Conservation (phyloP, 2,797 vertebrate species). For the Sebastes aleutianus region DNA sequence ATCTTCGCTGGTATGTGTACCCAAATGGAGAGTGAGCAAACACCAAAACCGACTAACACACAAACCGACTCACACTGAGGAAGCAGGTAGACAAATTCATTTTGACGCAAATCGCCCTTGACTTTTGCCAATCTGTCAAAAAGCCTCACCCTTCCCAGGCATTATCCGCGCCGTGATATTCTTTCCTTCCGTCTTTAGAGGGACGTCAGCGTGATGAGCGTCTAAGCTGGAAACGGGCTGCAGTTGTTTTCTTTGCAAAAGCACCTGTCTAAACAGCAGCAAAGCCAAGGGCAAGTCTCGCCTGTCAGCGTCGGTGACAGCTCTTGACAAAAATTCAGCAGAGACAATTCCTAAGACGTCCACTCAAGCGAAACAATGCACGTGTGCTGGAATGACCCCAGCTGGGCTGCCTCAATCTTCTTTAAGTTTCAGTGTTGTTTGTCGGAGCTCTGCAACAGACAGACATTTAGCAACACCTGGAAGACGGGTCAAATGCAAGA, state of each 20-base stretch:
- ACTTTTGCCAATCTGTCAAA: conserved; percentile 68
- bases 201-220: conserved; percentile 52
- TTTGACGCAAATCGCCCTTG: conserved; percentile 58
- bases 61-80: conserved; percentile 39
- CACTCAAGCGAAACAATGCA: conserved; percentile 75
- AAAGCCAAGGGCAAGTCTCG: conserved; percentile 78
- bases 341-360: conserved; percentile 71
- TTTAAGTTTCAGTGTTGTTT: conserved; percentile 32
- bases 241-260: conserved; percentile 82
- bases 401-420: conserved; percentile 56
- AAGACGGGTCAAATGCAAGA: conserved; percentile 9
- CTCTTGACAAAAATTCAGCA: conserved; percentile 73
- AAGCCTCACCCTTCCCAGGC: conserved; percentile 59
- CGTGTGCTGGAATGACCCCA: conserved; percentile 72
- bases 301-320: conserved; percentile 80
- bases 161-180: conserved; percentile 68
- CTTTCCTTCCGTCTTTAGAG: conserved; percentile 71
- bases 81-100: conserved; percentile 64
- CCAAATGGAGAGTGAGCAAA: conserved; percentile 45
- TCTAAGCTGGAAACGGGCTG: conserved; percentile 73
- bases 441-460: conserved; percentile 11
- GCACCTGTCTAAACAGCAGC: conserved; percentile 87
- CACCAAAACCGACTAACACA: conserved; percentile 35
- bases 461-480: conserved; percentile 39
- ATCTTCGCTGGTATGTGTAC: conserved; percentile 25